Base-by-base conservation (phyloP, 2,797 vertebrate genomes). In the Ctenochaetus hawaiiensis region DNA sequence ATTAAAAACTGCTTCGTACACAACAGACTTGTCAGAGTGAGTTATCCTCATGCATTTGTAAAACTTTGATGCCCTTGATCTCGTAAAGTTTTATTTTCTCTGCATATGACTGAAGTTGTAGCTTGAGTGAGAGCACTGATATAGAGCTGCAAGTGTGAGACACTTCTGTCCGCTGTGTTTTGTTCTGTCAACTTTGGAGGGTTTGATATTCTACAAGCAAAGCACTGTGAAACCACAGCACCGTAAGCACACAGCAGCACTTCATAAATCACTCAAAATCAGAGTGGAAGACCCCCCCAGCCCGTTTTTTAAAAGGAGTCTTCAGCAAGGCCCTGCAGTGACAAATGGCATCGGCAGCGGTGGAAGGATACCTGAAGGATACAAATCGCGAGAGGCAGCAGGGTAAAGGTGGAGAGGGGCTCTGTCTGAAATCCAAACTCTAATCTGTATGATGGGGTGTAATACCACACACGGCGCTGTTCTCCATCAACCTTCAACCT, bases 1-100 rank as follows among this genome's bases (percentile, higher is more conserved):
- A 95, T 95, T 95, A 94, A 95, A 90, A 94, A 90, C 68, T 71
- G 92, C 93, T 94, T 95, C 92, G 67, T 93, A 95, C 87, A 93
- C 87, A 81, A 89, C 70, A 74, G 59, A 68, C 77, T 85, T 90
- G 87, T 88, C 76, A 62, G 49, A 60, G 67, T 88, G 76, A 86
- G 64, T 89, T 80, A 7, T 75, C 45, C 53, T 12, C 45, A 14
- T 58, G 63, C 16, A 22, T 26, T 57, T 52, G 39, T 61, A 43
- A 62, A 52, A 47, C 30, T 75, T 54, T 43, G 52, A 56, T 54
- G 20, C 23, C 16, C 70, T 57, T 54, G 2, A 58, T 63, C 62
- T 48, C 7, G 8, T 49, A 2, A 69, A 34, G 34, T 58, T 23
- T 51, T 3, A 44, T 67, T 73, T 57, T 60, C 10, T 62, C 61